phyloP scores from a whole-genome alignment of 2,797 vertebrate species.

The Fratercula arctica region DNA sequence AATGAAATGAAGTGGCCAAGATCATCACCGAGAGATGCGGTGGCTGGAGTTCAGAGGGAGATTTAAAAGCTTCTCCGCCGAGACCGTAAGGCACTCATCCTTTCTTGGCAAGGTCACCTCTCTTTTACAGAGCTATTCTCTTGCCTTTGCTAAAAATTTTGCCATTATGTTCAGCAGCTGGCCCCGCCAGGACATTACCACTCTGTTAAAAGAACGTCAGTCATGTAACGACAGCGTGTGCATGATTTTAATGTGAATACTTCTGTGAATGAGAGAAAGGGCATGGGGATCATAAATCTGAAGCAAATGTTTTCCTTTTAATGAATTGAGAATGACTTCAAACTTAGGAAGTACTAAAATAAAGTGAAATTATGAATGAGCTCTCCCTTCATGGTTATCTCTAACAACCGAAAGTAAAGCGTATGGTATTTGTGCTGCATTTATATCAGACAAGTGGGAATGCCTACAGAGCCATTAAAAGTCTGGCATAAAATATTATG shows the following conservation, averaged over 20 bases:
- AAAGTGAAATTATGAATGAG: constrained; percentile 54
- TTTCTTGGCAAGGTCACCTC: not conserved
- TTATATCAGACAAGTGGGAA: constrained; percentile 51
- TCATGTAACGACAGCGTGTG: not conserved
- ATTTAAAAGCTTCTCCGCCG: not conserved
- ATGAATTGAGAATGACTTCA: constrained; percentile 43
- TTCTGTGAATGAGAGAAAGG: constrained; percentile 51
- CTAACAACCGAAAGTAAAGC: constrained; percentile 28
- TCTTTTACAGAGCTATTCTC: not conserved
- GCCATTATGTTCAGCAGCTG: constrained; percentile 23
- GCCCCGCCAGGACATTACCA: constrained; percentile 18
- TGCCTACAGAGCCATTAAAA: constrained; percentile 19
- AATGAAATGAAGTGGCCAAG: not conserved
- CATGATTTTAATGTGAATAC: constrained; percentile 44
- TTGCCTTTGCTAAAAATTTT: not conserved
- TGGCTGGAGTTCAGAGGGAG: not conserved
- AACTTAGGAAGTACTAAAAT: constrained; percentile 43
- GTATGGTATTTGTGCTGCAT: constrained; percentile 23
- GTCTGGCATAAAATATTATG: constrained; percentile 24
- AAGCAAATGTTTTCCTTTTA: constrained; percentile 31
- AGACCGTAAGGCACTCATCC: not conserved
- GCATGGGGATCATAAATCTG: constrained; percentile 32
- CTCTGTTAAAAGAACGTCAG: constrained; percentile 58
- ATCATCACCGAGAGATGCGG: not conserved
- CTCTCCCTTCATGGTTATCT: constrained; percentile 43